Conservation (phyloP, 2,797 vertebrate genomes). For the Chromobotia macracanthus region DNA sequence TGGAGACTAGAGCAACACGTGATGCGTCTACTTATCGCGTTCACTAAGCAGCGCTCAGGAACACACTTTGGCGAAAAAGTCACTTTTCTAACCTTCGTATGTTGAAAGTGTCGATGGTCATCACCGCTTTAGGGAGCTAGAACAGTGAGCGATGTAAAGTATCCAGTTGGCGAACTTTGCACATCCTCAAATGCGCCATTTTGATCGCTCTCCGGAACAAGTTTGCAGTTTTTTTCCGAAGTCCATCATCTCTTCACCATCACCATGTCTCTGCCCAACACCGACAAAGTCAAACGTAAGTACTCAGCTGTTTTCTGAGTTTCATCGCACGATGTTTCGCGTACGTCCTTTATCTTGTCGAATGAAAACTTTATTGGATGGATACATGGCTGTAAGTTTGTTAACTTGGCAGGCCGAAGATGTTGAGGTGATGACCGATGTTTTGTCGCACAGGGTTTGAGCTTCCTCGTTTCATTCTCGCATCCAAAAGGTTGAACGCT, state of each 20-base stretch:
- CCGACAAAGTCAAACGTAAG: conserved; percentile 85
- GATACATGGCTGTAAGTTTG: not conserved
- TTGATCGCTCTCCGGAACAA: conserved; percentile 93
- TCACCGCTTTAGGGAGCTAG: conserved; percentile 67
- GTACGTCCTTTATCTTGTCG: conserved; percentile 7
- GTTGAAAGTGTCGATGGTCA: conserved; percentile 63
- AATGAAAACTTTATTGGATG: conserved; percentile 33
- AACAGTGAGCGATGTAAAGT: conserved; percentile 74
- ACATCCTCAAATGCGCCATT: conserved; percentile 98
- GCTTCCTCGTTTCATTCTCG: conserved; percentile 86
- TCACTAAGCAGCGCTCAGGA: conserved; percentile 73
- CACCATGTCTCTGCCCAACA: conserved; percentile 82
- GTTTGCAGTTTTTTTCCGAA: conserved; percentile 80
- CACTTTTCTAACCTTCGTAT: conserved; percentile 54
- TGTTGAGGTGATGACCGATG: conserved; percentile 42
- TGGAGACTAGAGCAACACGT: conserved; percentile 90
- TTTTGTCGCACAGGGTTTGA: conserved; percentile 29
- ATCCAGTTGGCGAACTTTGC: conserved; percentile 95
- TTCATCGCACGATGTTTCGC: conserved; percentile 3
- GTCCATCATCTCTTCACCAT: conserved; percentile 75
- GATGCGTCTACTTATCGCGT: conserved; percentile 90
- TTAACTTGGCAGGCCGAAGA: conserved; percentile 28
- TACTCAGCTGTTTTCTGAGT: conserved; percentile 59
- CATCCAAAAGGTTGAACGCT: conserved; percentile 84
- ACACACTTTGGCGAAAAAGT: conserved; percentile 60